A percentile compares a stretch with the other conserved stretches of the same genome.
Conservation (phyloP, 2,888 invertebrate species). For the Chymomyza caudatula region DNA sequence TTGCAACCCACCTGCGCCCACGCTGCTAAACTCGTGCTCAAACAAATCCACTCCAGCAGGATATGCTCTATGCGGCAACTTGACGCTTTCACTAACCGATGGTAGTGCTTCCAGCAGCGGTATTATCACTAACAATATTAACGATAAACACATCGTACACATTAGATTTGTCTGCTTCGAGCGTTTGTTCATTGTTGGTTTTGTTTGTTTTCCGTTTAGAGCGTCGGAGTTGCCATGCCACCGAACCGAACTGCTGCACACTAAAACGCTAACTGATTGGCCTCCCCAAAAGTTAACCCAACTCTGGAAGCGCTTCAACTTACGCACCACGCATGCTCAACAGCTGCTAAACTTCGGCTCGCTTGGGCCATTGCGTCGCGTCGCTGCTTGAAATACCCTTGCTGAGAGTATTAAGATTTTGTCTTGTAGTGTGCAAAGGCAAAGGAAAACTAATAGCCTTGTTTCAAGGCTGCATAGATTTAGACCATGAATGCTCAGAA, state of each 20-base stretch:
- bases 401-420: not conserved
- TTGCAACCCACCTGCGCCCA: constrained; percentile 45
- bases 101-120: constrained; percentile 22
- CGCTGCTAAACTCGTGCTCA: constrained; percentile 66
- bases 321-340: constrained; percentile 2
- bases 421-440: not conserved
- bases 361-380: constrained; percentile 4
- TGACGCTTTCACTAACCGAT: constrained; percentile 50
- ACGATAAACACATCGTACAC: not conserved
- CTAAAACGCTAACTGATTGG: constrained; percentile 52
- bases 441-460: too few relatives aligned
- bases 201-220: constrained; percentile 24
- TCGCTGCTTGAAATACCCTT: not conserved
- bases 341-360: not conserved
- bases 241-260: constrained; percentile 46
- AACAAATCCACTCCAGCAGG: constrained; percentile 70
- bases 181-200: constrained; percentile 3
- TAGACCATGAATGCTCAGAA: too few relatives aligned
- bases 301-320: not conserved
- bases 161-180: not conserved
- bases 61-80: constrained; percentile 35
- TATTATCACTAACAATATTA: constrained; percentile 19
- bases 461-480: too few relatives aligned
- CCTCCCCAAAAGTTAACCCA: constrained; percentile 4
- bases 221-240: constrained; percentile 46